Percentiles rank a stretch among this genome's conserved stretches.
Evolutionary conservation across 2,797 vertebrate genomes (phyloP).

Genomic region (Trachurus trachurus): DNA sequence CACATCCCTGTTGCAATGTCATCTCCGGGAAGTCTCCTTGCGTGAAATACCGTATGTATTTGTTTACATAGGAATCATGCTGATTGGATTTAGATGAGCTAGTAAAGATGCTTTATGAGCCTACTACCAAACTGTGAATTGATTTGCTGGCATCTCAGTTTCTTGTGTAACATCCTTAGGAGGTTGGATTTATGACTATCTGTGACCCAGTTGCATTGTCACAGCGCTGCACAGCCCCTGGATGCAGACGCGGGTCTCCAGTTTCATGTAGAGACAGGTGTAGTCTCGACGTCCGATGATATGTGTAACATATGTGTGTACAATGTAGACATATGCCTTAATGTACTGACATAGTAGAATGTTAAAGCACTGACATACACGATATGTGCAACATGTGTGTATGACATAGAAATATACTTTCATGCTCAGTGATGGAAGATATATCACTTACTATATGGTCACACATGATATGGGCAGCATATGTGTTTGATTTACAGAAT

Average conservation of each 20-base stretch:
- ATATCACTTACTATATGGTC: constrained; percentile 60
- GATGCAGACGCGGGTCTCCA: constrained; percentile 74
- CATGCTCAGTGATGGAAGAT: constrained; percentile 62
- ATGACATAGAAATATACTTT: constrained; percentile 70
- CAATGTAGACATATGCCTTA: constrained; percentile 74
- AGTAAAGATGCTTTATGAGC: constrained; percentile 80
- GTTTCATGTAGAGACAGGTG: constrained; percentile 87
- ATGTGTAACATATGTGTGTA: constrained; percentile 79
- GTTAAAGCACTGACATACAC: constrained; percentile 68
- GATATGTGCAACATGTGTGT: constrained; percentile 75
- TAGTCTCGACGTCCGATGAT: constrained; percentile 75
- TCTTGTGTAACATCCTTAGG: constrained; percentile 84
- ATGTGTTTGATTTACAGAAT: constrained; percentile 63
- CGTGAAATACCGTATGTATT: constrained; percentile 68
- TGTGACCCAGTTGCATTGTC: constrained; percentile 81
- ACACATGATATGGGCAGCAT: constrained; percentile 68
- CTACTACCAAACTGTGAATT: constrained; percentile 81
- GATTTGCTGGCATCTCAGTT: constrained; percentile 85
- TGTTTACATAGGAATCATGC: constrained; percentile 78
- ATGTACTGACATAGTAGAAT: constrained; percentile 77
- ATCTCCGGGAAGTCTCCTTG: constrained; percentile 64
- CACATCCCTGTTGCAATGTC: constrained; percentile 46
- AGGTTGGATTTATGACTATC: constrained; percentile 84
- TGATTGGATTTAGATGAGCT: constrained; percentile 80
- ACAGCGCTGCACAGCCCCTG: constrained; percentile 63